Evolutionary conservation across 2,113 vertebrate species (phyloP).

Genomic region (Menura novaehollandiae): DNA sequence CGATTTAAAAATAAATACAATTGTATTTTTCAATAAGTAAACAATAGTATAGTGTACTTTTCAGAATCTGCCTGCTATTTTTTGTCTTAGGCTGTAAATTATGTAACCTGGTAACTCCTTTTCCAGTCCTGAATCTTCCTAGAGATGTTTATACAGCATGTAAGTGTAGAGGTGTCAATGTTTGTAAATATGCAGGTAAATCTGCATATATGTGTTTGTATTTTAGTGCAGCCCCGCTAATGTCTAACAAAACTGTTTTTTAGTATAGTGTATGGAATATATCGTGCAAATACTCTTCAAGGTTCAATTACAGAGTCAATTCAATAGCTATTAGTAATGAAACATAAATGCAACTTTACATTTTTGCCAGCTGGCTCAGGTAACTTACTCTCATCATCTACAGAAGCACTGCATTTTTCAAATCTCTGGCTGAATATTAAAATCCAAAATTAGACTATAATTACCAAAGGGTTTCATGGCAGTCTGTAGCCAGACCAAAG

Average conservation of each 20-base stretch:
- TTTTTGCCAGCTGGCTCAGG: slow-evolving; percentile 59
- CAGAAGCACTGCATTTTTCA: slow-evolving; percentile 31
- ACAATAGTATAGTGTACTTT: not conserved
- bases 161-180: not conserved
- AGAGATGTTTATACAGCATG: not conserved
- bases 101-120: not conserved
- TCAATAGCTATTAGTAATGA: slow-evolving; percentile 30
- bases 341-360: slow-evolving; percentile 23
- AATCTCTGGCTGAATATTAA: slow-evolving; percentile 33
- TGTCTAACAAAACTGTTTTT: not conserved
- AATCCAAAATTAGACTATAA: not conserved
- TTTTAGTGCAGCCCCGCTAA: not conserved
- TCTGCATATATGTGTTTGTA: not conserved
- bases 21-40: not conserved
- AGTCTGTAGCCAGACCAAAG: not conserved
- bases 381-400: slow-evolving; percentile 20
- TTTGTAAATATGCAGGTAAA: not conserved
- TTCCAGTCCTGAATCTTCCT: not conserved
- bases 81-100: not conserved
- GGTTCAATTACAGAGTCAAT: slow-evolving; percentile 27
- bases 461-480: not conserved
- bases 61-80: not conserved
- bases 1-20: not conserved
- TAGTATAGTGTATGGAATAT: not conserved
- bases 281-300: not conserved